These are phyloP conservation scores for Tachuris rubrigastra DNA, from an alignment of 2,113 vertebrate genomes.

Conservation along the genomic window DNA sequence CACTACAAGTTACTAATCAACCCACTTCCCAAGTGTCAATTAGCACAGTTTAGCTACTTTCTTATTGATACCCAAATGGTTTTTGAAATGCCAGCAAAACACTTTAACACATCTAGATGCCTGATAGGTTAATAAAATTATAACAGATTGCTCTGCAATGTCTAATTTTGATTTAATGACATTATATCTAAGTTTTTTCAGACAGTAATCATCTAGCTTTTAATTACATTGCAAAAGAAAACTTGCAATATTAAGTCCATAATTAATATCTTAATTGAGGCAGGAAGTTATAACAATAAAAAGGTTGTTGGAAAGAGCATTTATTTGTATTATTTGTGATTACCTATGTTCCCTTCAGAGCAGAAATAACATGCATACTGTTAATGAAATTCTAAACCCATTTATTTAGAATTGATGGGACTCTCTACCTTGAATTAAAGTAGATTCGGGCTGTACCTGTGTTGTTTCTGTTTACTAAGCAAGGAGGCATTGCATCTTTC, in stretches of 20 bases:
- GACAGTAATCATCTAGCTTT: background rate
- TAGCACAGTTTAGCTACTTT: background rate
- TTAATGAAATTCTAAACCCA: background rate
- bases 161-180: constrained; percentile 27
- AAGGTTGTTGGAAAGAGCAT: background rate
- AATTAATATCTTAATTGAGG: background rate
- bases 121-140: constrained; percentile 2
- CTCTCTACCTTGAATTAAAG: background rate
- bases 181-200: background rate
- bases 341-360: background rate
- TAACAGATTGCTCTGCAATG: constrained; percentile 22
- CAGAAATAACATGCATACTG: background rate
- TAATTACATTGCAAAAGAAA: constrained; percentile 31
- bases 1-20: background rate
- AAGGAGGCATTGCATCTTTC: background rate
- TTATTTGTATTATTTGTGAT: background rate
- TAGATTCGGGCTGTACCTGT: background rate
- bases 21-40: background rate
- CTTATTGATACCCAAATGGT: background rate
- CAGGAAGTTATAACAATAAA: background rate
- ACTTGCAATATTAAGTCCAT: background rate
- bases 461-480: background rate
- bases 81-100: background rate
- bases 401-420: background rate
- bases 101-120: background rate